phyloP scores from a whole-genome alignment of 2,888 invertebrate genomes.

The Ectropis crepuscularia region DNA sequence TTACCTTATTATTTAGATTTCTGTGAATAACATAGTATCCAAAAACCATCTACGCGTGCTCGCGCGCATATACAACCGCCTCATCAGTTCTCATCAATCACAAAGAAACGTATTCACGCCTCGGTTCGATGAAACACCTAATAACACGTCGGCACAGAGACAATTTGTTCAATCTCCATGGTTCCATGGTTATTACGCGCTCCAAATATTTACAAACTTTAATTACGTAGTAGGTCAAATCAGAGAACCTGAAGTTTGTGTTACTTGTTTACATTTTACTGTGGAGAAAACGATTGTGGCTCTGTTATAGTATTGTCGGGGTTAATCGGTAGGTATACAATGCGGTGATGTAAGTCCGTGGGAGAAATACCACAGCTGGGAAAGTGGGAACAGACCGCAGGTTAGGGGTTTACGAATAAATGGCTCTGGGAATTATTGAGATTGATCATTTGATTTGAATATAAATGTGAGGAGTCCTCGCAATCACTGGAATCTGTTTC shows the following conservation, averaged over 20 bases:
- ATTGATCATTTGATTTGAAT: background rate
- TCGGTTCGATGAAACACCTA: background rate
- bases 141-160: background rate
- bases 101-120: conserved; percentile 5
- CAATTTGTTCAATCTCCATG: conserved; percentile 13
- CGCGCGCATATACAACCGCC: too few relatives aligned
- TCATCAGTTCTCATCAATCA: background rate
- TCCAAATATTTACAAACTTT: conserved; percentile 3
- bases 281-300: background rate
- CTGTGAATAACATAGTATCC: too few relatives aligned
- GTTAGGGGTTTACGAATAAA: background rate
- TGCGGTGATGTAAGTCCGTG: conserved; percentile 21
- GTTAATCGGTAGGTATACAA: conserved; percentile 10
- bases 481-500: too few relatives aligned
- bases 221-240: background rate
- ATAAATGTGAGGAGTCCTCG: background rate
- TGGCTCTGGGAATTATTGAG: background rate
- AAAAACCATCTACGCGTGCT: background rate
- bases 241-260: background rate
- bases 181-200: conserved; percentile 13
- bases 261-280: background rate
- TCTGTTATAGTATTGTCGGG: background rate
- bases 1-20: too few relatives aligned
- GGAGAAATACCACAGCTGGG: conserved; percentile 22
- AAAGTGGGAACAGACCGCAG: conserved; percentile 7